These are phyloP conservation scores for Melanogrammus aeglefinus DNA, from an alignment of 2,797 vertebrate genomes.

Conservation along the genomic window DNA sequence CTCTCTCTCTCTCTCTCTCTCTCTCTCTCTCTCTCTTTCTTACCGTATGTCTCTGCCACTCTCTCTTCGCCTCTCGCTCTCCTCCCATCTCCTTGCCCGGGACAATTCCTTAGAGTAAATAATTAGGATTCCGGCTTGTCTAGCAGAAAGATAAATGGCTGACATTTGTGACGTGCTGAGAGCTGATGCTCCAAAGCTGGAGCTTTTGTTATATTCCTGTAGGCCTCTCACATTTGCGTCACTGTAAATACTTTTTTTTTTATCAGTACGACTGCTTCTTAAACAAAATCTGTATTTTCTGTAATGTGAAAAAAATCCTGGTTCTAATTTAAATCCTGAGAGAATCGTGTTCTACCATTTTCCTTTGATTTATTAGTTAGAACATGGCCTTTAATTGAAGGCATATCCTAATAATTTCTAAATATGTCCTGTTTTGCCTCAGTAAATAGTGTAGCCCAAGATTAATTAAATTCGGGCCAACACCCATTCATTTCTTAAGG, in stretches of 20 bases:
- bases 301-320: no score
- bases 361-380: no score
- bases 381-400: no score
- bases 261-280: not conserved
- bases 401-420: no score
- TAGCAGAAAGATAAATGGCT: slow-evolving; percentile 88
- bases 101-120: slow-evolving; percentile 92
- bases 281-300: no score
- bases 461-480: no score
- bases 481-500: no score
- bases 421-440: no score
- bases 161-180: slow-evolving; percentile 88
- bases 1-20: slow-evolving; percentile 25
- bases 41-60: slow-evolving; percentile 1
- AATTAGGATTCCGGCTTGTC: slow-evolving; percentile 88
- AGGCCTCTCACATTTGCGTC: slow-evolving; percentile 18
- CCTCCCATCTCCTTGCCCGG: slow-evolving; percentile 36
- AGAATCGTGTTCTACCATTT: no score
- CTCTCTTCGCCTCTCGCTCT: not conserved
- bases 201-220: slow-evolving; percentile 21
- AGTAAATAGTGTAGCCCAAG: no score
- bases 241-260: not conserved
- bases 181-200: slow-evolving; percentile 73
- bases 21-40: slow-evolving; percentile 33
- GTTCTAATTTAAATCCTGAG: no score